These are phyloP conservation scores for Timema podura DNA, from an alignment of 2,888 invertebrate genomes.

Conservation along the genomic window DNA sequence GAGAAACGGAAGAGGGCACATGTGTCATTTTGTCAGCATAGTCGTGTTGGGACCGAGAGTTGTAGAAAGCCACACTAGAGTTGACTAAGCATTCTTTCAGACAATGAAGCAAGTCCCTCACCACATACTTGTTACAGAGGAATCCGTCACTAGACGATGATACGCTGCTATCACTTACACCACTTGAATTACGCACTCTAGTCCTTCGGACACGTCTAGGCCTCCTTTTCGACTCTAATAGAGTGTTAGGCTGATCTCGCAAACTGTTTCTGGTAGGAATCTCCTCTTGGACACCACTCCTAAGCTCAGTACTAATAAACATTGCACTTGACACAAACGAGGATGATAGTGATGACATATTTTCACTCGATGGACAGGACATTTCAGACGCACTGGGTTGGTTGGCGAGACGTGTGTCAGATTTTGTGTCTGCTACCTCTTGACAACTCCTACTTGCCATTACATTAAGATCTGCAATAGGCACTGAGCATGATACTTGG, in stretches of 20 bases:
- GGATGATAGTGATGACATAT: neutral
- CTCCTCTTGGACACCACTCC: too few species aligned
- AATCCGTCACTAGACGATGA: constrained; percentile 44
- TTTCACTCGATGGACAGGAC: neutral
- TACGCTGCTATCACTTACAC: constrained; percentile 9
- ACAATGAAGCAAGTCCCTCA: constrained; percentile 55
- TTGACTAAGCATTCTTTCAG: constrained; percentile 54
- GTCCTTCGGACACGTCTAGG: constrained; percentile 5
- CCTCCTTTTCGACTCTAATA: neutral
- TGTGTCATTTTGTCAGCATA: constrained; percentile 39
- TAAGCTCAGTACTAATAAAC: too few species aligned
- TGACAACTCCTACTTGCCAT: neutral
- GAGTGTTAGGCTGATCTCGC: neutral
- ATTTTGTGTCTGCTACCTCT: neutral
- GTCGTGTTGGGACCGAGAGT: constrained; percentile 34
- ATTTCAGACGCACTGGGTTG: neutral
- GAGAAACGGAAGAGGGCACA: constrained; percentile 21
- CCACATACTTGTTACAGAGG: constrained; percentile 56
- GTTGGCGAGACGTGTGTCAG: neutral
- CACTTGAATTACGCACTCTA: neutral
- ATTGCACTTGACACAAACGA: neutral
- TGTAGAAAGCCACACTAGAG: constrained; percentile 37
- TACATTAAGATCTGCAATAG: neutral
- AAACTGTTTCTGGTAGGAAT: neutral
- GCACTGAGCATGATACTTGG: constrained; percentile 13